A percentile compares a stretch with the other conserved stretches of the same genome.
Evolutionary conservation across 2,797 vertebrate genomes (phyloP).

Genomic region (Phataginus tetradactyla): DNA sequence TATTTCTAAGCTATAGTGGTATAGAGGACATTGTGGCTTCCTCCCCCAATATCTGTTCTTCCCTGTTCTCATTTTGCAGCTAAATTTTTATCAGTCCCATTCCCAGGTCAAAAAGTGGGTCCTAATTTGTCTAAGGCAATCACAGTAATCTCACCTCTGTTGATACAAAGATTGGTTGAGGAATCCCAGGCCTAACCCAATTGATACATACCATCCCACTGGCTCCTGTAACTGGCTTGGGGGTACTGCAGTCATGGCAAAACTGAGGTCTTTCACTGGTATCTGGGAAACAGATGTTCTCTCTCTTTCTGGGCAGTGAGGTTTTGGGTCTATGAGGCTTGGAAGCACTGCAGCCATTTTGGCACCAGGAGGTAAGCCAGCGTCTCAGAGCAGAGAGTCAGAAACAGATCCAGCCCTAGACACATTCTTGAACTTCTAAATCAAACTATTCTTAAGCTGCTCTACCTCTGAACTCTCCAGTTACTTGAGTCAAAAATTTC

Average conservation of each 20-base stretch:
- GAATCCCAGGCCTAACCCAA: neutral
- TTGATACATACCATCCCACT: neutral
- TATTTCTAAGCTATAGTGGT: neutral
- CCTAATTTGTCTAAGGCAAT: neutral
- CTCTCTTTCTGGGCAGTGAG: neutral
- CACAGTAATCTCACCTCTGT: neutral
- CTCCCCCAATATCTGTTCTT: neutral
- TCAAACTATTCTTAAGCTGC: neutral
- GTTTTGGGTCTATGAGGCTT: neutral
- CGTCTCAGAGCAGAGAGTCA: neutral
- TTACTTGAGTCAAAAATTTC: slow-evolving; percentile 4
- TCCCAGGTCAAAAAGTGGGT: neutral
- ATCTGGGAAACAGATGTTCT: neutral
- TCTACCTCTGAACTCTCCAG: neutral
- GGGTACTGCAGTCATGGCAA: neutral
- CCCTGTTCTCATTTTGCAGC: neutral
- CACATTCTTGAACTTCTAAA: neutral
- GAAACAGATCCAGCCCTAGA: neutral
- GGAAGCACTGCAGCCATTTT: neutral
- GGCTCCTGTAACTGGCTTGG: neutral
- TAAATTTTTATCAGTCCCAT: neutral
- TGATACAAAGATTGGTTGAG: neutral
- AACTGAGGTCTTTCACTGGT: neutral
- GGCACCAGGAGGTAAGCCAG: neutral
- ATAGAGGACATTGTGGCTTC: neutral